A percentile compares a stretch with the other conserved stretches of the same genome.
Evolutionary conservation across 2,888 invertebrate genomes (phyloP).

Genomic region (Aleiodes alternator): DNA sequence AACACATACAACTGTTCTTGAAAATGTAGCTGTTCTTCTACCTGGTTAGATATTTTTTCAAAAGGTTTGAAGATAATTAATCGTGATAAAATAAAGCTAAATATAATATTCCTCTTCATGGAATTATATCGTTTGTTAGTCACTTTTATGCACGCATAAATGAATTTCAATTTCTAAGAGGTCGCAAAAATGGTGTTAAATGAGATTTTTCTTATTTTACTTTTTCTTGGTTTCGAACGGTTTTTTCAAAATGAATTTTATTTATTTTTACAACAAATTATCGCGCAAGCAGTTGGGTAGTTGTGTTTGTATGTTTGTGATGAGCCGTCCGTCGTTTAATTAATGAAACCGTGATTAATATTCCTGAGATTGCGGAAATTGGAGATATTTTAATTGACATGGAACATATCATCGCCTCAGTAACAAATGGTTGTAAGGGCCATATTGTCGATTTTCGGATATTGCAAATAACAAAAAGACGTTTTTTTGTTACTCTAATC

Average conservation of each 20-base stretch:
- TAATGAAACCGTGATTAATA: constrained; percentile 18
- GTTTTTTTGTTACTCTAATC: too few relatives aligned
- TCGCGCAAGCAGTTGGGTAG: constrained; percentile 15
- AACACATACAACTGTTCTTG: constrained; percentile 40
- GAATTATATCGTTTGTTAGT: constrained; percentile 6
- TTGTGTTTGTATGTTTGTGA: not conserved
- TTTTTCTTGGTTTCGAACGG: not conserved
- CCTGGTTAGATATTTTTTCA: constrained; percentile 47
- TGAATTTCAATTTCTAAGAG: not conserved
- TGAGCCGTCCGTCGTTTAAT: constrained; percentile 30
- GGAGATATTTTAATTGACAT: not conserved
- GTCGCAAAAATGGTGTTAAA: not conserved
- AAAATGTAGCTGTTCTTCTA: constrained; percentile 55
- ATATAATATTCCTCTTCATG: not conserved
- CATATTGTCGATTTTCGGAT: too few relatives aligned
- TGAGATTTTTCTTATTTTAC: not conserved
- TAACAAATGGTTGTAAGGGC: too few relatives aligned
- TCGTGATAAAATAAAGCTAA: not conserved
- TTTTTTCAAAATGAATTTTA: constrained; percentile 20
- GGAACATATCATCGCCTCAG: too few relatives aligned
- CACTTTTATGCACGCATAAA: constrained; percentile 18
- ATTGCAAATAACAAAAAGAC: too few relatives aligned
- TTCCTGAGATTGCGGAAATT: not conserved
- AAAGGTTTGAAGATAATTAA: constrained; percentile 3
- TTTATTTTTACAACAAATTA: constrained; percentile 25